These are phyloP conservation scores for Cichlasoma orientale DNA, from an alignment of 2,797 vertebrate genomes.

Conservation along the genomic window DNA sequence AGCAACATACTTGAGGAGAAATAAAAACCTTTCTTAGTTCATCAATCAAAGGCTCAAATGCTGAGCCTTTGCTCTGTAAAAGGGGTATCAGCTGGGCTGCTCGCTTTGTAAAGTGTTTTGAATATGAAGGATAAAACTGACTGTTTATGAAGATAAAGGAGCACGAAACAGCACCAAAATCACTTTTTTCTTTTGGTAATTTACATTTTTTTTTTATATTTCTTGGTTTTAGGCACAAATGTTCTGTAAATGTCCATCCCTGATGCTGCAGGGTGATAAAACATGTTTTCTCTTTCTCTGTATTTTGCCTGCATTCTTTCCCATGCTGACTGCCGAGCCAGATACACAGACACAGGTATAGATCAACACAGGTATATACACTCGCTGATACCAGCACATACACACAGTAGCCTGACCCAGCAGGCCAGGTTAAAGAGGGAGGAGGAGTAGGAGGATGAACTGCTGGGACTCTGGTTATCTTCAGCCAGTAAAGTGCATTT, in stretches of 20 bases:
- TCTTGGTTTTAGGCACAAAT: not conserved
- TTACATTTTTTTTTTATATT: not conserved
- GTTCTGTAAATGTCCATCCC: not conserved
- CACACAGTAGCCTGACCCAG: conserved; percentile 64
- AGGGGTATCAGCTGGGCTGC: not conserved
- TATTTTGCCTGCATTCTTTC: conserved; percentile 10
- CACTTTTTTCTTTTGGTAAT: not conserved
- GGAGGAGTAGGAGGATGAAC: conserved; percentile 46
- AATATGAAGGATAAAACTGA: conserved; percentile 12
- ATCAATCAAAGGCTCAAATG: conserved; percentile 41
- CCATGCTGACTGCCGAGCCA: conserved; percentile 1
- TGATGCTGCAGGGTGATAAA: not conserved
- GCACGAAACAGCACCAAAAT: not conserved
- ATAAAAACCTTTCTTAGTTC: conserved; percentile 39
- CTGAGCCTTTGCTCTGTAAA: conserved; percentile 18
- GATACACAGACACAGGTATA: conserved; percentile 44
- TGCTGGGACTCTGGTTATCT: conserved; percentile 75
- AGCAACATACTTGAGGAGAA: conserved; percentile 15
- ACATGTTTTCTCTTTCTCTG: not conserved
- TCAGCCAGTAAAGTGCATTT: conserved; percentile 64
- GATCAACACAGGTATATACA: conserved; percentile 41
- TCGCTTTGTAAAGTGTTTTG: conserved; percentile 7
- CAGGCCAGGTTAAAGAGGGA: conserved; percentile 62
- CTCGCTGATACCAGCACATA: conserved; percentile 22
- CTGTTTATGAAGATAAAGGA: not conserved